These are phyloP conservation scores for Chelidonichthys spinosus DNA, from an alignment of 2,797 vertebrate species.

Conservation along the genomic window DNA sequence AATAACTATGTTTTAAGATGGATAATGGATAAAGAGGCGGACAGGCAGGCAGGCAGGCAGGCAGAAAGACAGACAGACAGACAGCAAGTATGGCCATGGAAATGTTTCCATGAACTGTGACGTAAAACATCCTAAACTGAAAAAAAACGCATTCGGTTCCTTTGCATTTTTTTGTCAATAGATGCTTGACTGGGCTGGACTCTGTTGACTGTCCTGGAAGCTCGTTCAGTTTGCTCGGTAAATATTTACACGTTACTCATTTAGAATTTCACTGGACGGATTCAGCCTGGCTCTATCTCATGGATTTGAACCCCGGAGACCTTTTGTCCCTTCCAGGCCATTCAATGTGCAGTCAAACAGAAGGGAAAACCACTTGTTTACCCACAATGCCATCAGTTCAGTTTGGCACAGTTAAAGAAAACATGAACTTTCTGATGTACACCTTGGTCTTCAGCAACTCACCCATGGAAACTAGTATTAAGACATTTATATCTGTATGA, in stretches of 20 bases:
- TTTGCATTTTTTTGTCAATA: conserved; percentile 34
- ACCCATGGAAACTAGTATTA: not conserved
- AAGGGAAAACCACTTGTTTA: conserved; percentile 2
- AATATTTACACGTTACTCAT: conserved; percentile 73
- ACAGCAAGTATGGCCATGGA: not conserved
- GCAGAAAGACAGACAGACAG: not conserved
- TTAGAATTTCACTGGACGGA: conserved; percentile 48
- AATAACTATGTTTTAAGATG: conserved; percentile 14
- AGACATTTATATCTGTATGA: too few species aligned
- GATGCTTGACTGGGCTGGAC: conserved; percentile 11
- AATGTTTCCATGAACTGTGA: not conserved
- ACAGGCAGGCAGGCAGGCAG: not conserved
- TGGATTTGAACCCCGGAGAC: conserved; percentile 54
- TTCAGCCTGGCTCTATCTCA: conserved; percentile 23
- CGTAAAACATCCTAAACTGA: conserved; percentile 10
- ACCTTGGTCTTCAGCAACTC: not conserved
- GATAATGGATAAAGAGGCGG: conserved; percentile 10
- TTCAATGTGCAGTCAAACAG: conserved; percentile 15
- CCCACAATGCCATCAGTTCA: conserved; percentile 1
- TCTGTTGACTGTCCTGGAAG: conserved; percentile 49
- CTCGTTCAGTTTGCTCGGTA: conserved; percentile 50
- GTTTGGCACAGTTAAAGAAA: not conserved
- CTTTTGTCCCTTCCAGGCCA: conserved; percentile 56
- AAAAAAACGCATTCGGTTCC: conserved; percentile 26
- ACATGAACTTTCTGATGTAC: not conserved